Percentiles rank a stretch among this genome's conserved stretches.
Evolutionary conservation across 92 coral and sea anemone species (phyloP).

Genomic region (Blastomussa wellsi): DNA sequence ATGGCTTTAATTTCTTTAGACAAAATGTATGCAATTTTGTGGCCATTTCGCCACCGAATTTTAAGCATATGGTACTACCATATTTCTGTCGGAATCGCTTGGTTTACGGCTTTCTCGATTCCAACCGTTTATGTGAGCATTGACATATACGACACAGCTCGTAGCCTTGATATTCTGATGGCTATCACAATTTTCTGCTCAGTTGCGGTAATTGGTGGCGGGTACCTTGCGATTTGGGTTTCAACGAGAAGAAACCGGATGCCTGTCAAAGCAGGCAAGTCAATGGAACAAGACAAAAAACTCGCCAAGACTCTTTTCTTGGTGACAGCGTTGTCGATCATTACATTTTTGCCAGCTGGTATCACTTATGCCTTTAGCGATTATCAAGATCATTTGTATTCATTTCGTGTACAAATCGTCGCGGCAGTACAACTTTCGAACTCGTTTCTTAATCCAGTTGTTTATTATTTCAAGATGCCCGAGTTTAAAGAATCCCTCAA

Average conservation of each 20-base stretch:
- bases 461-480: constrained; percentile 34
- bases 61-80: too few relatives aligned
- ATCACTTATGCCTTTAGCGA: not conserved
- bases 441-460: not conserved
- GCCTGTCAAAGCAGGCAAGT: not conserved
- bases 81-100: too few relatives aligned
- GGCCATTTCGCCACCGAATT: too few relatives aligned
- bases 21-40: too few relatives aligned
- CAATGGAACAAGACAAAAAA: not conserved
- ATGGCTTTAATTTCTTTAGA: too few relatives aligned
- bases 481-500: constrained; percentile 9
- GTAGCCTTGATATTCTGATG: not conserved
- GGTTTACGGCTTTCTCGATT: too few relatives aligned
- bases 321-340: constrained; percentile 18
- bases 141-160: not conserved
- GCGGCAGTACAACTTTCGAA: not conserved
- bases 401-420: constrained; percentile 10
- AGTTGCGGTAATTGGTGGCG: too few relatives aligned
- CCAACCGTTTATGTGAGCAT: too few relatives aligned
- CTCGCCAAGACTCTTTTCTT: constrained; percentile 20
- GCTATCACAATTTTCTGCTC: too few relatives aligned
- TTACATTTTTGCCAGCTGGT: constrained; percentile 4
- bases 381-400: not conserved
- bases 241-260: not conserved
- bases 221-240: too few relatives aligned